phyloP scores from a whole-genome alignment of 2,888 invertebrate genomes.

The Microchrysa polita region DNA sequence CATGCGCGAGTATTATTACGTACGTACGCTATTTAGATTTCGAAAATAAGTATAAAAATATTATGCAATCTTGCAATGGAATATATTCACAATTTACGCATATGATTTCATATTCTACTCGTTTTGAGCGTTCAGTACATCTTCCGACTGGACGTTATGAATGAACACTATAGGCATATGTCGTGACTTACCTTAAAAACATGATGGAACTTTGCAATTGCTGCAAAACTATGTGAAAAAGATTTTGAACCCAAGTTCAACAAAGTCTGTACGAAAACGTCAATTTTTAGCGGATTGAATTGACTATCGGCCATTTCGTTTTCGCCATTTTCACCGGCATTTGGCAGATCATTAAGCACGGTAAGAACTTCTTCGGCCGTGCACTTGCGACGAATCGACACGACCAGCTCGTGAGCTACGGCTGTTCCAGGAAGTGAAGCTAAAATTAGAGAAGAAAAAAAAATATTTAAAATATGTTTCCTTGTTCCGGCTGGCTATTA shows the following conservation, averaged over 20 bases:
- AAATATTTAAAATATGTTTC: too few species aligned
- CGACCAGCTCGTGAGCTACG: conserved; percentile 86
- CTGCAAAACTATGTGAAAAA: conserved; percentile 98
- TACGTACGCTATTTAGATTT: conserved; percentile 4
- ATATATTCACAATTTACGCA: background rate
- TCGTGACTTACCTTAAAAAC: conserved; percentile 81
- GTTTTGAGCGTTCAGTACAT: background rate
- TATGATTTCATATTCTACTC: conserved; percentile 30
- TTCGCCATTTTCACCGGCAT: conserved; percentile 71
- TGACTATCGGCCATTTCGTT: conserved; percentile 73
- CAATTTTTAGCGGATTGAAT: conserved; percentile 93
- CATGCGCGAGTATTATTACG: conserved; percentile 6
- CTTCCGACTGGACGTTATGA: background rate
- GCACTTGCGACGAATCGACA: conserved; percentile 88
- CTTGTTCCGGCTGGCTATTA: too few species aligned
- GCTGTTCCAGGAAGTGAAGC: conserved; percentile 81
- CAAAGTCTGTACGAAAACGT: conserved; percentile 95
- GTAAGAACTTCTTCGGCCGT: conserved; percentile 89
- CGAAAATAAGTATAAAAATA: conserved; percentile 13
- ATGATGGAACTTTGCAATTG: conserved; percentile 95
- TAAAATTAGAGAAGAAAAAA: conserved; percentile 56
- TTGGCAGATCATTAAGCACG: conserved; percentile 86
- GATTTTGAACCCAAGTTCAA: conserved; percentile 95
- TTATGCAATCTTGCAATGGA: conserved; percentile 6
- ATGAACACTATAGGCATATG: background rate